Conservation (phyloP, 1,140 invertebrate genomes). For the Zaprionus inermis region DNA sequence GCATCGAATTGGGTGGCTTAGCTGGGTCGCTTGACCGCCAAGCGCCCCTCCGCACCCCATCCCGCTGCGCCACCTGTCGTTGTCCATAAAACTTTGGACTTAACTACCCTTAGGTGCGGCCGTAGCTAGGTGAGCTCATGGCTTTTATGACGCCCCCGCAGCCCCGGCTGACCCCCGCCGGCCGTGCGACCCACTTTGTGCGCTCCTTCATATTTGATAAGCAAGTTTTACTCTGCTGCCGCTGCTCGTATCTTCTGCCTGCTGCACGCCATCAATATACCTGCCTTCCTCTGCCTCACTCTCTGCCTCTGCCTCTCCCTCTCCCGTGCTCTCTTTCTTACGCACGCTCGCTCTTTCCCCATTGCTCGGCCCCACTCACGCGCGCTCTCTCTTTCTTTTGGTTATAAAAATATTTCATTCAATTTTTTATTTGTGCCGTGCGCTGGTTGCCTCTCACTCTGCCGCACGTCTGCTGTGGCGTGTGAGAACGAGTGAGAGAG, state of each 20-base stretch:
- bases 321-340: constrained; percentile 11
- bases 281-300: constrained; percentile 30
- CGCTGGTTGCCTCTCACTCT: constrained; percentile 40
- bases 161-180: constrained; percentile 11
- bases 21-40: constrained; percentile 27
- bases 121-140: constrained; percentile 66
- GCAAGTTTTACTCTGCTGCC: constrained; percentile 58
- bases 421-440: constrained; percentile 73
- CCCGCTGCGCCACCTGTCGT: constrained; percentile 59
- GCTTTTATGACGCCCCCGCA: constrained; percentile 68
- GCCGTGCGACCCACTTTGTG: constrained; percentile 61
- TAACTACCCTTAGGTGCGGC: constrained; percentile 71
- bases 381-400: constrained; percentile 37
- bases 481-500: background rate
- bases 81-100: constrained; percentile 75
- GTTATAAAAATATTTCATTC: constrained; percentile 83
- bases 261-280: constrained; percentile 78
- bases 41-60: constrained; percentile 1
- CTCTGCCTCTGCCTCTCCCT: constrained; percentile 7
- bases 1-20: constrained; percentile 39
- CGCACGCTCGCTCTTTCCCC: constrained; percentile 7
- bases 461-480: constrained; percentile 19
- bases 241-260: constrained; percentile 49
- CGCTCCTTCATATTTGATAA: constrained; percentile 80
- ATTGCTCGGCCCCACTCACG: constrained; percentile 1